Evolutionary conservation across 2,113 vertebrate species (phyloP), one percentile per base, ranked within the genome.

Genomic region (Hemiprocne comata): DNA sequence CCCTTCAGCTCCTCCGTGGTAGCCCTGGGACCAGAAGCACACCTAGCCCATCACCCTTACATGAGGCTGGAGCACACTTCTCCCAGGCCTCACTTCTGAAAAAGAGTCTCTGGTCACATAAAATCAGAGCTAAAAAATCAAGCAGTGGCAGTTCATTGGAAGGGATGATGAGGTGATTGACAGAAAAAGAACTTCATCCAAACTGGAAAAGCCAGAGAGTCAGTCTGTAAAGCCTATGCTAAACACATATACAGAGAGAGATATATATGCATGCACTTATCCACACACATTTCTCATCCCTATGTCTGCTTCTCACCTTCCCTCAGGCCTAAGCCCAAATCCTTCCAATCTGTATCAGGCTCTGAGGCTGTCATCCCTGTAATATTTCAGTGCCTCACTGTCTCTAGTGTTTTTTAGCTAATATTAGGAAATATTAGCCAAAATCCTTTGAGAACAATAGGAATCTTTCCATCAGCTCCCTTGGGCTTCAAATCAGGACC

Each of bases 371-470:
- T n/a, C 36, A 50, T 23, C 9, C 21, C 9, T 42, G 15, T n/a
- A 31, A 70, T 74, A 74, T 13, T 40, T 66, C 46, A 94, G 55
- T 81, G 55, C 38, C 66, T 90, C 15, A 6, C 69, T 84, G 38
- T 17, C 51, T 89, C 18, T 48, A 34, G 54, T 51, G 9, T 3
- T 90, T 87, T 92, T 75, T 78, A 61, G 61, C 19, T n/a, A 71
- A 25, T 78, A 40, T 34, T 81, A 72, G 53, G 58, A 91, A 93
- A 87, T 69, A 10, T 6, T 60, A 72, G 20, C 64, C 79, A 86
- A 89, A 94, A 84, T 21, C 25, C 87, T 85, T 91, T 87, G 51
- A 87, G 62, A 84, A 74, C 73, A 91, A 78, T 48, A 69, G 48
- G 44, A 92, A 65, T 69, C 48, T 48, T 88, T 67, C 55, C 34